Evolutionary conservation across 2,113 vertebrate genomes (phyloP).

Genomic region (Phalacrocorax aristotelis): DNA sequence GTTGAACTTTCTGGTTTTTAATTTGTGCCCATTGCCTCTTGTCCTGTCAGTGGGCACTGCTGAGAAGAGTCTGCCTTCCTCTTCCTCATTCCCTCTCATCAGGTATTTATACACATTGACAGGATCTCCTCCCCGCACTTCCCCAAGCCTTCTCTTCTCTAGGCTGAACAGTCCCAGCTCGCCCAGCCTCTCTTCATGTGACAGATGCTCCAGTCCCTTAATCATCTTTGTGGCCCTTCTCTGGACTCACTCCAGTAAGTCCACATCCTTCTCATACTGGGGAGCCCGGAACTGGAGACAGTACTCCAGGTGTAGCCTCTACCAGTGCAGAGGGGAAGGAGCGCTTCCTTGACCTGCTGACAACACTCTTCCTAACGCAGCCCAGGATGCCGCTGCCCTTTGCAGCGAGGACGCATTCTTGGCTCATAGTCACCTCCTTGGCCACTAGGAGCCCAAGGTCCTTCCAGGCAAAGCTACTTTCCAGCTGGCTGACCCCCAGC

Average conservation of each 20-base stretch:
- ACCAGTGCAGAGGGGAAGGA: neutral
- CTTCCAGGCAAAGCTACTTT: neutral
- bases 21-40: too few species aligned
- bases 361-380: neutral
- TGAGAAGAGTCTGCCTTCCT: too few species aligned
- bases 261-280: neutral
- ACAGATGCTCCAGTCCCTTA: neutral
- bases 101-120: neutral
- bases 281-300: neutral
- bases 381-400: neutral
- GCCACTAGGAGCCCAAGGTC: neutral
- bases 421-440: neutral
- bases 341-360: neutral
- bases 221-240: neutral
- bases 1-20: neutral
- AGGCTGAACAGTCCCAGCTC: neutral
- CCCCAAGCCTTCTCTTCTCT: neutral
- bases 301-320: neutral
- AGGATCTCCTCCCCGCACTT: neutral
- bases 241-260: neutral
- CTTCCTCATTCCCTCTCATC: neutral
- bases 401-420: rapidly evolving
- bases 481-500: neutral
- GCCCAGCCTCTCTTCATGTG: neutral
- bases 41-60: too few species aligned